Evolutionary conservation across 2,113 vertebrate species (phyloP).

Genomic region (Aramus guarauna): DNA sequence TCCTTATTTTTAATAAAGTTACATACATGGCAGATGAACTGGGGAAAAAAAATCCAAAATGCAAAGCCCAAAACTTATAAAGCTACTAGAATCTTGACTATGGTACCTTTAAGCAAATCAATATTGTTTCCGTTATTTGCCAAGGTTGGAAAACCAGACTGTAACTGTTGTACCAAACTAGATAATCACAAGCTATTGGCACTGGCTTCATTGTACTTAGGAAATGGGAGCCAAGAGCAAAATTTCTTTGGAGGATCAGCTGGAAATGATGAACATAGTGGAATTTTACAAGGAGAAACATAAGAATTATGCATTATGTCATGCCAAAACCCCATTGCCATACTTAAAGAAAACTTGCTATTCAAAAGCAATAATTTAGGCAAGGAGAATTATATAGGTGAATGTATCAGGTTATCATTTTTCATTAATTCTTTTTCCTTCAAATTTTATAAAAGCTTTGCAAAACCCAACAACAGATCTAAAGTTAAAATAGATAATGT

Average conservation of each 20-base stretch:
- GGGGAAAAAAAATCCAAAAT: neutral
- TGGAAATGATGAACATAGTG: constrained; percentile 4
- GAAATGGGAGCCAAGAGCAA: neutral
- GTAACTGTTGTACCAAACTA: neutral
- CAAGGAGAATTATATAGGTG: neutral
- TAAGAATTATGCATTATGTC: neutral
- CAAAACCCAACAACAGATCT: neutral
- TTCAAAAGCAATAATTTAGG: neutral
- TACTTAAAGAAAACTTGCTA: neutral
- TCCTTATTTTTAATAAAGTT: neutral
- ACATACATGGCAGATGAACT: neutral
- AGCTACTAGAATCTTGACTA: neutral
- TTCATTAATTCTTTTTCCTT: neutral
- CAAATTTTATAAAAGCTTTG: neutral
- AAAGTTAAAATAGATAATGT: neutral
- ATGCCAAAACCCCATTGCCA: neutral
- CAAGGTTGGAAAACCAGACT: neutral
- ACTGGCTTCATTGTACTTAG: neutral
- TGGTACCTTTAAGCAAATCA: neutral
- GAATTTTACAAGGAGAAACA: constrained; percentile 12
- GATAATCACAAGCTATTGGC: constrained; percentile 12
- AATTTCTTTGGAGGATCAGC: neutral
- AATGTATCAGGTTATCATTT: neutral
- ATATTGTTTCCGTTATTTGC: constrained; percentile 17
- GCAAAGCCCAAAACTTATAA: neutral